These are phyloP conservation scores for Rhinopomastus cyanomelas DNA, from an alignment of 2,113 vertebrate species.

Conservation along the genomic window DNA sequence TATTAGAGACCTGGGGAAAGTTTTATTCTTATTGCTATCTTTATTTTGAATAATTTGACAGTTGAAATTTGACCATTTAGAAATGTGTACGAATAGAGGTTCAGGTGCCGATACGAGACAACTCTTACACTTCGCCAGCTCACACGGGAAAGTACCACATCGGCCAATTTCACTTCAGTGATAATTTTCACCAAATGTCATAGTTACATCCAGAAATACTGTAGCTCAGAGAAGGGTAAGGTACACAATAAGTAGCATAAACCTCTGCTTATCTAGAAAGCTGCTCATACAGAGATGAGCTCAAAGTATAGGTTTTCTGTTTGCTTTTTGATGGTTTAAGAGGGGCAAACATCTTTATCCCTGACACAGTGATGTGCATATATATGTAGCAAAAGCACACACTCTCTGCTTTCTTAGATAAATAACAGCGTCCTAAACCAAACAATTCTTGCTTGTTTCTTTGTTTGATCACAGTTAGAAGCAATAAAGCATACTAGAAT, in stretches of 20 bases:
- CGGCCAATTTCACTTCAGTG: background rate
- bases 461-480: background rate
- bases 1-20: no score
- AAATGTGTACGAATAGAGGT: background rate
- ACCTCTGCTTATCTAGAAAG: background rate
- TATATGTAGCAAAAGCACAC: background rate
- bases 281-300: background rate
- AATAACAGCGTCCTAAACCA: rapidly evolving
- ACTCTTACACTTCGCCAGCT: background rate
- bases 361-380: background rate
- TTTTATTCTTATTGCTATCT: background rate
- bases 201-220: background rate
- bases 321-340: background rate
- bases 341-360: background rate
- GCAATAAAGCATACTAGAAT: background rate
- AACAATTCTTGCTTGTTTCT: background rate
- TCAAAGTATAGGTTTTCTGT: background rate
- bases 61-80: background rate
- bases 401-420: background rate
- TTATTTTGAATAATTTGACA: background rate
- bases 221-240: background rate
- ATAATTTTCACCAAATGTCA: background rate
- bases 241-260: background rate
- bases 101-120: background rate
- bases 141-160: background rate